Evolutionary conservation across 2,797 vertebrate genomes (phyloP).

Genomic region (Triplophysa bombifrons): DNA sequence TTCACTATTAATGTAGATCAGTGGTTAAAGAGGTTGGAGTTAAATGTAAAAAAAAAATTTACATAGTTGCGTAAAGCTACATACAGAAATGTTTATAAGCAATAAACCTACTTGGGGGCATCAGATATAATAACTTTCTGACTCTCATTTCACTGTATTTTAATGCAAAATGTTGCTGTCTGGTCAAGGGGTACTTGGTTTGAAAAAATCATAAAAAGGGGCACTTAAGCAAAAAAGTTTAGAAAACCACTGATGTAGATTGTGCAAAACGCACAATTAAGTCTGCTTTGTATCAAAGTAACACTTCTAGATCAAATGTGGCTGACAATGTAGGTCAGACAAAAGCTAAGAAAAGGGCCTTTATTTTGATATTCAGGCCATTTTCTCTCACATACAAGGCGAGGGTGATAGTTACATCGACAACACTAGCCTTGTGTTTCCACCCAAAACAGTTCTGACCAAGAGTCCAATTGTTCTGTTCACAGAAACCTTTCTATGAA

Average conservation of each 20-base stretch:
- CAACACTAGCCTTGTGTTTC: conserved; percentile 44
- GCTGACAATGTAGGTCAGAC: conserved; percentile 62
- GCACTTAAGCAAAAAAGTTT: too few relatives aligned
- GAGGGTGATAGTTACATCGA: conserved; percentile 10
- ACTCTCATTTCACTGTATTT: too few relatives aligned
- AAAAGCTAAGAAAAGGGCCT: conserved; percentile 54
- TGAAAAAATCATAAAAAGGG: too few relatives aligned
- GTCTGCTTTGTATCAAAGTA: not conserved
- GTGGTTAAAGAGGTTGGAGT: too few relatives aligned
- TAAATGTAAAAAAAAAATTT: too few relatives aligned
- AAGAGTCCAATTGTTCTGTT: conserved; percentile 38
- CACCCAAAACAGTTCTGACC: conserved; percentile 13
- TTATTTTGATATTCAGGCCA: conserved; percentile 69
- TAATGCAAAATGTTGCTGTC: too few relatives aligned
- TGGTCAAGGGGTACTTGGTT: too few relatives aligned
- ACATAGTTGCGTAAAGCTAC: too few relatives aligned
- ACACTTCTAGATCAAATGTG: conserved; percentile 36
- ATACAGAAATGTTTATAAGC: too few relatives aligned
- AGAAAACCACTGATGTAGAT: not conserved
- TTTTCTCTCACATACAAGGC: conserved; percentile 18
- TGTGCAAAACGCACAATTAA: not conserved
- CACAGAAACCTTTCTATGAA: conserved; percentile 20
- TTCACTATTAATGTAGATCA: not conserved
- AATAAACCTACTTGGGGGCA: too few relatives aligned
- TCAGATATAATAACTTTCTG: too few relatives aligned